A percentile compares a stretch with the other conserved stretches of the same genome.
These are phyloP conservation scores for Oscheius sp. DNA, from an alignment of 2,888 invertebrate species.

Conservation along the genomic window DNA sequence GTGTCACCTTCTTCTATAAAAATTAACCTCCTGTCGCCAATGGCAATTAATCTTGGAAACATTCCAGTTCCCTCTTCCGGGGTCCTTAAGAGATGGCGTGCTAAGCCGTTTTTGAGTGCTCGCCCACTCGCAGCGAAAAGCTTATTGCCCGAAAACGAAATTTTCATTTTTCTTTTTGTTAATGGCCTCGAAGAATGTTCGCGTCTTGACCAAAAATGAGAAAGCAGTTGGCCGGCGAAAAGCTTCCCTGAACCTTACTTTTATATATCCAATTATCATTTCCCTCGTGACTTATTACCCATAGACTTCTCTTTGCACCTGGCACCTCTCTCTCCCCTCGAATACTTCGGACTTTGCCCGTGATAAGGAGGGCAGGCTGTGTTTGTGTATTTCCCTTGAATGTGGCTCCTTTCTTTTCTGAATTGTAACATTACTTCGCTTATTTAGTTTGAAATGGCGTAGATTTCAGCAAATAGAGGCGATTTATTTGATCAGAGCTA, in stretches of 20 bases:
- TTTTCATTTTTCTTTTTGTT: background rate
- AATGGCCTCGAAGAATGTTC: background rate
- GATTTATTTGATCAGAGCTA: slow-evolving; percentile 20
- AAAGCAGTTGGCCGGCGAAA: background rate
- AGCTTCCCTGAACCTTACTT: background rate
- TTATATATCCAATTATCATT: no score
- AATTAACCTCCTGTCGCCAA: no score
- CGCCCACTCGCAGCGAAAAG: background rate
- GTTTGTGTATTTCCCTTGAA: background rate
- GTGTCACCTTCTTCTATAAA: no score
- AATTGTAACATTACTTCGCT: no score
- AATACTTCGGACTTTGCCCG: no score
- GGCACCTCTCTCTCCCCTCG: no score
- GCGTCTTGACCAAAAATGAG: background rate
- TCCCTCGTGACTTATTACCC: background rate
- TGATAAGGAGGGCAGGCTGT: background rate
- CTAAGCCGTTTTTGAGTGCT: slow-evolving; percentile 22
- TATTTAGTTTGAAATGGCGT: no score
- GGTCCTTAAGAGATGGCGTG: background rate
- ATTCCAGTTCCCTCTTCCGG: background rate
- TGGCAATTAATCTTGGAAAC: no score
- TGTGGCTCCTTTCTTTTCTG: background rate
- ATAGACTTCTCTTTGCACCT: no score
- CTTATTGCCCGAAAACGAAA: slow-evolving; percentile 8
- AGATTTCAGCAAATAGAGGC: slow-evolving; percentile 10